Evolutionary conservation across 2,797 vertebrate species (phyloP).

Genomic region (Cynodonichthys magdalenae): DNA sequence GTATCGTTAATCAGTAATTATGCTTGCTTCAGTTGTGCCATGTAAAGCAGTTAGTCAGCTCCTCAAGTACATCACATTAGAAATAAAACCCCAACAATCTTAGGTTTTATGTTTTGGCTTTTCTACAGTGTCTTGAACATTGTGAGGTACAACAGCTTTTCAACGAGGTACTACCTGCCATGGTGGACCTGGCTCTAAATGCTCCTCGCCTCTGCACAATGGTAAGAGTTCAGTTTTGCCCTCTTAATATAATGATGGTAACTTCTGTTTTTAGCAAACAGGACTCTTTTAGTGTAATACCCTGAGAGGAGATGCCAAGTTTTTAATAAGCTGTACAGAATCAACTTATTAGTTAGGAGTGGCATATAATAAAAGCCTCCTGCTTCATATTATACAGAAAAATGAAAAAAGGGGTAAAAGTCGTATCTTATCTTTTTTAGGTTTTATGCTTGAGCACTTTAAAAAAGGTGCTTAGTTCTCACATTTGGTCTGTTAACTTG

Average conservation of each 20-base stretch:
- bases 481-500: background rate
- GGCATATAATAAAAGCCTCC: too few species aligned
- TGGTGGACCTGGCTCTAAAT: slow-evolving; percentile 88
- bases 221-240: slow-evolving; percentile 72
- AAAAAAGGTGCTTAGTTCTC: too few species aligned
- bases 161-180: slow-evolving; percentile 85
- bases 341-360: too few species aligned
- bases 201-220: slow-evolving; percentile 89
- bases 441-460: slow-evolving; percentile 30
- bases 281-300: background rate
- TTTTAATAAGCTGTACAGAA: too few species aligned
- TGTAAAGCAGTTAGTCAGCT: slow-evolving; percentile 6
- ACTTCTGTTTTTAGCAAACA: background rate
- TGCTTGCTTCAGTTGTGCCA: too few species aligned
- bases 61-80: slow-evolving; percentile 27
- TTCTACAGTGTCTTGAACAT: slow-evolving; percentile 84
- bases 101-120: slow-evolving; percentile 17
- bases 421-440: slow-evolving; percentile 50
- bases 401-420: background rate
- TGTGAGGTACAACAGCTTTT: slow-evolving; percentile 87
- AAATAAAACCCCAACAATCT: slow-evolving; percentile 32
- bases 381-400: too few species aligned
- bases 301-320: too few species aligned
- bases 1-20: too few species aligned
- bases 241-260: too few species aligned